Percentiles rank a stretch among this genome's conserved stretches.
Conservation (phyloP, 2,888 invertebrate genomes). For the Hirudinaria manillensis region DNA sequence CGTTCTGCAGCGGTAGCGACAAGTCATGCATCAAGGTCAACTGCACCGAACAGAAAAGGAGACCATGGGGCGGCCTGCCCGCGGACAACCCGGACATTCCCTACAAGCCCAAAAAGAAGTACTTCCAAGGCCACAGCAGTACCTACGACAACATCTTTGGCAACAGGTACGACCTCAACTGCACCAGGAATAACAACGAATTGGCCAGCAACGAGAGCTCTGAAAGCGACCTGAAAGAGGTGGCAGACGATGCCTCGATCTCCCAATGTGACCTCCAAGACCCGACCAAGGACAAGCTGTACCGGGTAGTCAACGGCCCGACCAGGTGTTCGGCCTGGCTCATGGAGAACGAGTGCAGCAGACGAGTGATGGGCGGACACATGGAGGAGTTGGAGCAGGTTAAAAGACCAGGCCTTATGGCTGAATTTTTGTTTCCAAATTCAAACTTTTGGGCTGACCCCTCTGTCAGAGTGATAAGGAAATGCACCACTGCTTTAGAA, state of each 20-base stretch:
- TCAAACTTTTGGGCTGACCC: too few relatives aligned
- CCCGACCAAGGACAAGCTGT: not conserved
- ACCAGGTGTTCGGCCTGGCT: constrained; percentile 17
- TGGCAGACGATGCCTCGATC: not conserved
- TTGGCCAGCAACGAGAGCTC: not conserved
- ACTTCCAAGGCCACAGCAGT: not conserved
- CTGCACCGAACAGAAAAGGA: not conserved
- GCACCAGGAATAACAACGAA: constrained; percentile 6
- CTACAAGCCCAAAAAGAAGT: not conserved
- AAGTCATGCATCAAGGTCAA: too few relatives aligned
- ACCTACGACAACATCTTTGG: constrained; percentile 29
- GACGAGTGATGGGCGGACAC: constrained; percentile 18
- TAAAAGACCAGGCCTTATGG: too few relatives aligned
- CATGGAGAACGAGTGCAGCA: constrained; percentile 25
- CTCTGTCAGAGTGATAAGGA: too few relatives aligned
- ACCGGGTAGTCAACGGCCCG: not conserved
- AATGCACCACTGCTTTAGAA: too few relatives aligned
- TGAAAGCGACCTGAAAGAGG: not conserved
- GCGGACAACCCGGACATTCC: not conserved
- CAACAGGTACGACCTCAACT: constrained; percentile 14
- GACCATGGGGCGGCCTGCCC: not conserved
- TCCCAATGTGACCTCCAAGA: too few relatives aligned
- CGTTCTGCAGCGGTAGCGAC: too few relatives aligned
- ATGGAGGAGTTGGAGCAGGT: not conserved
- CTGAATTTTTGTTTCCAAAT: too few relatives aligned